Evolutionary conservation across 2,888 invertebrate species (phyloP).

Genomic region (Ecliptopera silaceata): DNA sequence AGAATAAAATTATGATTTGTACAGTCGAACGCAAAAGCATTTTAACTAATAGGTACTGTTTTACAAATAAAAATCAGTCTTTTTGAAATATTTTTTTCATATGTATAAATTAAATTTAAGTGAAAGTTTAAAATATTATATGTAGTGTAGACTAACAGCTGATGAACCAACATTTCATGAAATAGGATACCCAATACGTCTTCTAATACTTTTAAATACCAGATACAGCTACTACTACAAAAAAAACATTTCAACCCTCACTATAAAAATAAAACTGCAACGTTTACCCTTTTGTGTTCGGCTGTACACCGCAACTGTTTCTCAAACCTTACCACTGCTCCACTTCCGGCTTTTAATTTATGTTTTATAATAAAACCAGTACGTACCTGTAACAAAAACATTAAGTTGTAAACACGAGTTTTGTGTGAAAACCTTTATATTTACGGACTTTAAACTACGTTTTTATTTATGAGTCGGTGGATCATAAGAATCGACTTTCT

Average conservation of each 20-base stretch:
- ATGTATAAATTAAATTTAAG: no score
- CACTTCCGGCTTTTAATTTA: slow-evolving; percentile 38
- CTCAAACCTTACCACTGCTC: slow-evolving; percentile 44
- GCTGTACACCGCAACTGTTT: slow-evolving; percentile 38
- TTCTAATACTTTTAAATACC: no score
- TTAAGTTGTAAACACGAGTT: slow-evolving; percentile 35
- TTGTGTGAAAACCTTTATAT: slow-evolving; percentile 31
- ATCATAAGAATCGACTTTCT: slow-evolving; percentile 19
- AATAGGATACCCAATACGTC: no score
- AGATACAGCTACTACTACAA: no score
- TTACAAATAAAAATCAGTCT: no score
- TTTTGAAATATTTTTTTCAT: no score
- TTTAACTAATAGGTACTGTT: no score
- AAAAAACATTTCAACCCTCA: neutral
- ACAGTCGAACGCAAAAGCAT: slow-evolving; percentile 41
- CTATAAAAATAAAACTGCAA: slow-evolving; percentile 1
- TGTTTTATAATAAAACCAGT: slow-evolving; percentile 33
- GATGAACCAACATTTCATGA: no score
- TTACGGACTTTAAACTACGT: slow-evolving; percentile 21
- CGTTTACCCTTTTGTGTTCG: slow-evolving; percentile 34
- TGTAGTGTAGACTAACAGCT: no score
- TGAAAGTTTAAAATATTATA: no score
- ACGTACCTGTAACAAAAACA: slow-evolving; percentile 41
- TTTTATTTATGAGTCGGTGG: slow-evolving; percentile 30
- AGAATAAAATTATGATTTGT: slow-evolving; percentile 55